phyloP scores from a whole-genome alignment of 2,113 vertebrate species.

The Dicerorhinus sumatrensis region DNA sequence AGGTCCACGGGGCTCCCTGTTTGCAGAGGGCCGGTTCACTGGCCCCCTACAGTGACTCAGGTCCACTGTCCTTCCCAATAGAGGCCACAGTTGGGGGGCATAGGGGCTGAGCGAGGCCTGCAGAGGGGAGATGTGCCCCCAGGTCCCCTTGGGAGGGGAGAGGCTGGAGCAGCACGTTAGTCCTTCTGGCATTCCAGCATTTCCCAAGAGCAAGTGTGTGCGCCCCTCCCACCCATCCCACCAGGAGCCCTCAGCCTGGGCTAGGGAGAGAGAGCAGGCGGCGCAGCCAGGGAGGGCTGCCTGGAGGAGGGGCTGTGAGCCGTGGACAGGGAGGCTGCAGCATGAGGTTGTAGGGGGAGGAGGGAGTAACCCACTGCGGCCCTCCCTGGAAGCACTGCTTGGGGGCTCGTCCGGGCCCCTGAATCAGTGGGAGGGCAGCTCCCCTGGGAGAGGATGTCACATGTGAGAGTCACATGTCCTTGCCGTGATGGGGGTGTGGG shows the following conservation, averaged over 20 bases:
- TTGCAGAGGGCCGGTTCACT: too few species aligned
- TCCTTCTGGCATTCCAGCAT: not conserved
- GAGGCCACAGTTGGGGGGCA: too few species aligned
- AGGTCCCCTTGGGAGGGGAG: not conserved
- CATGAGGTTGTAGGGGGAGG: too few species aligned
- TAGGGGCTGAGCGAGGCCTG: fast-evolving
- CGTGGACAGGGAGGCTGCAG: not conserved
- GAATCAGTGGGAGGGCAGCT: not conserved
- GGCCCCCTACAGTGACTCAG: not conserved
- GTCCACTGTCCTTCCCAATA: not conserved
- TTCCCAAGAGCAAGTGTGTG: not conserved
- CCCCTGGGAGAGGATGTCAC: not conserved
- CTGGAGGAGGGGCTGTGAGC: not conserved
- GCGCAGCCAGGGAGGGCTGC: not conserved
- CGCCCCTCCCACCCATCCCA: not conserved
- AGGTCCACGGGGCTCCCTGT: not conserved
- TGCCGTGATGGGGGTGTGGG: not conserved
- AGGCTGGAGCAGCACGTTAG: fast-evolving
- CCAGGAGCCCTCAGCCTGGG: not conserved
- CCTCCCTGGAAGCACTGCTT: not conserved
- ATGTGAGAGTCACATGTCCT: not conserved
- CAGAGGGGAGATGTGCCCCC: too few species aligned
- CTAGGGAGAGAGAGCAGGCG: too few species aligned
- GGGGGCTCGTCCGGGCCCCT: too few species aligned
- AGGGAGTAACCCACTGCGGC: too few species aligned